phyloP scores from a whole-genome alignment of 2,888 invertebrate species.

The Spatulosminthurus flaviceps region DNA sequence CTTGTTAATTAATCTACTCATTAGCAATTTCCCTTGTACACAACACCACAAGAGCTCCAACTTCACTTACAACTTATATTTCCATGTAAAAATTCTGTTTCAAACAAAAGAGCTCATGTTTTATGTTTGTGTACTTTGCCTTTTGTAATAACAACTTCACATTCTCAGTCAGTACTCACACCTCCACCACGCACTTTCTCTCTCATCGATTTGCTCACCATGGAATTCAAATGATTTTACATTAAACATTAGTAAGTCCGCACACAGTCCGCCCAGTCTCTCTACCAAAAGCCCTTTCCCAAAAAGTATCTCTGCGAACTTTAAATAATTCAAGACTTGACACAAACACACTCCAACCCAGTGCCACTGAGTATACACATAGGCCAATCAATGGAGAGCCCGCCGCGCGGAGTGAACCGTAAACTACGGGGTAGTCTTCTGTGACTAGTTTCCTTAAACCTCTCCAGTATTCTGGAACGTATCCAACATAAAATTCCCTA shows the following conservation, averaged over 20 bases:
- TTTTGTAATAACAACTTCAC: not conserved
- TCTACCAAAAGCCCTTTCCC: too few relatives aligned
- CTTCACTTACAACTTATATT: too few relatives aligned
- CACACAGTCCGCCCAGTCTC: not conserved
- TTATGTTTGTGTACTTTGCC: not conserved
- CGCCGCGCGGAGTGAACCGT: constrained; percentile 9
- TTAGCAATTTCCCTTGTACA: too few relatives aligned
- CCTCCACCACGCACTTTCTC: not conserved
- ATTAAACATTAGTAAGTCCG: constrained; percentile 5
- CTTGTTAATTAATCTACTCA: too few relatives aligned
- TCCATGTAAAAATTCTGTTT: too few relatives aligned
- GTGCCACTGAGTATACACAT: too few relatives aligned
- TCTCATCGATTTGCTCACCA: constrained; percentile 1
- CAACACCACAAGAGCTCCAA: too few relatives aligned
- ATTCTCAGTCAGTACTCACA: not conserved
- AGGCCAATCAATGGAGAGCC: constrained; percentile 15
- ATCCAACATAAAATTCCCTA: too few relatives aligned
- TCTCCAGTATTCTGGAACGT: too few relatives aligned
- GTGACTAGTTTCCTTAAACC: not conserved
- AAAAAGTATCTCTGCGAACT: too few relatives aligned
- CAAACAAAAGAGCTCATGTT: too few relatives aligned
- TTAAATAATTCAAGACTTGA: constrained; percentile 19
- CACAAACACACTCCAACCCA: not conserved
- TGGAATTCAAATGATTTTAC: constrained; percentile 9
- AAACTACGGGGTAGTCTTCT: constrained; percentile 12